Percentiles rank a stretch among this genome's conserved stretches.
Evolutionary conservation across 53 echinoderm and acorn worm species (phyloP).

Genomic region (Arbacia lixula): DNA sequence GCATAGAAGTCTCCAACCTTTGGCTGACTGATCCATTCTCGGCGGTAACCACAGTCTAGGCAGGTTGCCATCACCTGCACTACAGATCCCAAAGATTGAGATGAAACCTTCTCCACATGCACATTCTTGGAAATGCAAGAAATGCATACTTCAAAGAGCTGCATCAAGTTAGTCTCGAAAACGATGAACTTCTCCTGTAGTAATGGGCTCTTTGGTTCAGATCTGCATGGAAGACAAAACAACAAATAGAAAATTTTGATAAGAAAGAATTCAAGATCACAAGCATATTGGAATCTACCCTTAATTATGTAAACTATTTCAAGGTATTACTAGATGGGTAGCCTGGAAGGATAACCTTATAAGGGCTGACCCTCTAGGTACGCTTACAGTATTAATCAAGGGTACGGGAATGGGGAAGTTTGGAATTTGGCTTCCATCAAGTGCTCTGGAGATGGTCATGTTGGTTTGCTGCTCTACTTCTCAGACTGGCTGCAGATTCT

Average conservation of each 20-base stretch:
- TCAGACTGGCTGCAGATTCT: slow-evolving; percentile 53
- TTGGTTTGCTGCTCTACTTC: no score
- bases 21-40: slow-evolving; percentile 59
- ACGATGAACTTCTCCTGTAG: slow-evolving; percentile 15
- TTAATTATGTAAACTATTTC: no score
- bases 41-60: slow-evolving; percentile 13
- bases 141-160: neutral
- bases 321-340: no score
- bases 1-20: slow-evolving; percentile 40
- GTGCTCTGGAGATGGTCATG: no score
- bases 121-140: slow-evolving; percentile 28
- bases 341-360: no score
- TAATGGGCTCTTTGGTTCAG: slow-evolving; percentile 13
- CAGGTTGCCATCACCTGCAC: slow-evolving; percentile 42
- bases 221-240: slow-evolving; percentile 15
- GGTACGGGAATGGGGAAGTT: no score
- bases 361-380: no score
- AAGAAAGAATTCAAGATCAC: neutral
- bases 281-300: no score
- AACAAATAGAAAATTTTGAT: neutral
- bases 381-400: no score
- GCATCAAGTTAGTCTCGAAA: neutral
- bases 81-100: slow-evolving; percentile 16
- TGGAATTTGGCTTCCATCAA: no score
- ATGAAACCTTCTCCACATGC: neutral